Evolutionary conservation across 2,113 vertebrate species (phyloP), one percentile per base, ranked within the genome.

Genomic region (Diphyllodes magnificus): DNA sequence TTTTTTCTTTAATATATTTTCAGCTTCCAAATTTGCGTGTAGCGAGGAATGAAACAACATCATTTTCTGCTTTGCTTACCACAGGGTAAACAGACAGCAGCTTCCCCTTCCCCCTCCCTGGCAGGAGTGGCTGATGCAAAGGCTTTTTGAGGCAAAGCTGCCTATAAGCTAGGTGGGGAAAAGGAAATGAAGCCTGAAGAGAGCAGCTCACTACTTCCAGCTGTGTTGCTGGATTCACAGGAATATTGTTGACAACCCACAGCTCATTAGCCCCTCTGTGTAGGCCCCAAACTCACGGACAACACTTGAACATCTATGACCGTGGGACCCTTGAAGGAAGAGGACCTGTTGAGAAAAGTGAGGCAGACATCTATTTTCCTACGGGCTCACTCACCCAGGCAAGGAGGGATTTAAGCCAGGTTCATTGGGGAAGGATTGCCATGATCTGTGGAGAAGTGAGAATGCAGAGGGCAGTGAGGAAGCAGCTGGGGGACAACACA

Each of bases 31-130:
- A 93, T 94, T 61, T 92, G 80, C 82, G 70, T 78, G 78, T 86
- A 92, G 91, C 4, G 44, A 88, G 33, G 65, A 96, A 95, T 95
- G 90, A 88, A 95, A 92, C 49, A 92, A 76, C 80, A 93, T 84
- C 7, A 93, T 95, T 95, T 97, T 97, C 91, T 97, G 90, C 88
- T 97, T 97, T 94, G 83, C 80, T 96, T 94, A 89, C 84, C 92
- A 86, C 85, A 88, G 70, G 94, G 59, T 86, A 93, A 97, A 96
- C 73, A 94, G 64, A 57, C 42, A 91, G 71, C 70, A 51, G 54
- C 30, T 23, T 31, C n/a, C 31, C 39, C 20, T 40, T 65, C 65
- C 51, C n/a, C 57, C 44, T 87, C 69, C 28, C 42, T 54, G 49
- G 63, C 59, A 87, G 45, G 37, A 78, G 57, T 7, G 15, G 50